Evolutionary conservation across 2,797 vertebrate genomes (phyloP), one percentile per base, ranked within the genome.

Genomic region (Enteromius treurensis): DNA sequence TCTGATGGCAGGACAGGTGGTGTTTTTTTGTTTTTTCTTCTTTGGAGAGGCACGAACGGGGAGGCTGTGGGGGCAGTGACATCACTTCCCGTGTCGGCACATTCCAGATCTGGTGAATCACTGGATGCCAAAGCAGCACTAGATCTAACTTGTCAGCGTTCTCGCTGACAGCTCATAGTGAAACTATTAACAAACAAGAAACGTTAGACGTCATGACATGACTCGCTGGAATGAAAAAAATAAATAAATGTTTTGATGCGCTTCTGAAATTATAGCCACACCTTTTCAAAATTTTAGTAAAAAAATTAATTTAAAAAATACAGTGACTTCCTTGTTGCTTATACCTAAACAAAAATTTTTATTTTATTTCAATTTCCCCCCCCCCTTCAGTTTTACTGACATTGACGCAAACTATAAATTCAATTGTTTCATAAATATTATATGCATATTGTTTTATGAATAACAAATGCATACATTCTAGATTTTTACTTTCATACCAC

Each of bases 1-100:
- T 62, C 67, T 70, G 55, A 70, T 70, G 47, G 26, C 21, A 11
- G 49, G 71, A 86, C 84, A 86, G 84, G 84, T 86, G 84, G 34
- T 55, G 5, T 82, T 29, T 80, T 47, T 70, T 29, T 17, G 17
- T 58, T 40, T 53, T 49, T 40, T 51, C 26, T 51, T 73, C 40
- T 64, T 34, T 26, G 8, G n/a, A 69, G 47, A 82, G 47, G 60
- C 86, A 75, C 8, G 11, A n/a, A 67, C 45, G 3, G 62, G 65
- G 58, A 80, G 80, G 77, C 13, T 23, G 77, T 26, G 55, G 42
- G 55, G 26, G n/a, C 55, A 76, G 51, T 93, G 85, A 90, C 88
- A 86, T 91, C 87, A 93, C 81, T 90, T 93, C 92, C 91, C 83
- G 85, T 86, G 87, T 90, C 87, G 64, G 87, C 87, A 90, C 87